phyloP scores from a whole-genome alignment of 2,113 vertebrate species.

The Ammodramus savannarum region DNA sequence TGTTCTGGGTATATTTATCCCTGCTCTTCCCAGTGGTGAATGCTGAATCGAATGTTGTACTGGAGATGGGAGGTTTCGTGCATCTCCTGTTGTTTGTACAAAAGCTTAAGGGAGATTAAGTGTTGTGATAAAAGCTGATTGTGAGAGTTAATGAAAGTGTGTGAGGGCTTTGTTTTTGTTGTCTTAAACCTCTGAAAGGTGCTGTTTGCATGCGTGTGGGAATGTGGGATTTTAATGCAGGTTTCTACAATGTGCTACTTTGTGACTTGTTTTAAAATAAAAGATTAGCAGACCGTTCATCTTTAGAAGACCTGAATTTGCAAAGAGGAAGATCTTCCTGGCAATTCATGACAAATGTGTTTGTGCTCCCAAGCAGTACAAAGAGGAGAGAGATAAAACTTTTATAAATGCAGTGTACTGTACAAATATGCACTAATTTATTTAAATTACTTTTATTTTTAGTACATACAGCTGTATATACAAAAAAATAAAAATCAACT shows the following conservation, averaged over 20 bases:
- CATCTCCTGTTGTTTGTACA: neutral
- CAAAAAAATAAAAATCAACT: neutral
- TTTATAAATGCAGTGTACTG: neutral
- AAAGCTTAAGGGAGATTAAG: neutral
- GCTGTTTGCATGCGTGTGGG: neutral
- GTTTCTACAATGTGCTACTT: neutral
- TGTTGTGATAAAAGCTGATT: neutral
- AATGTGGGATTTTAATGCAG: neutral
- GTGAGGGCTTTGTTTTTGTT: neutral
- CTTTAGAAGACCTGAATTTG: neutral
- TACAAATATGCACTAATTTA: neutral
- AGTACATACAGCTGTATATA: neutral
- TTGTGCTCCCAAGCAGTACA: neutral
- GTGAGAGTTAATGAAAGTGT: rapidly evolving
- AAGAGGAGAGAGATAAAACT: neutral
- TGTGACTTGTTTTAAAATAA: neutral
- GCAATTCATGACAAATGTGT: neutral
- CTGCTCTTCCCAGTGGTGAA: neutral
- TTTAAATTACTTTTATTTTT: neutral
- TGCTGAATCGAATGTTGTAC: neutral
- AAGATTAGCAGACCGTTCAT: neutral
- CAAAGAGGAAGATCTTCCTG: neutral
- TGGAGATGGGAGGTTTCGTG: neutral
- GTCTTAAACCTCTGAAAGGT: neutral
- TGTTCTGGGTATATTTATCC: neutral